phyloP scores from a whole-genome alignment of 2,113 vertebrate genomes.

The Petrocephalus microphthalmus region DNA sequence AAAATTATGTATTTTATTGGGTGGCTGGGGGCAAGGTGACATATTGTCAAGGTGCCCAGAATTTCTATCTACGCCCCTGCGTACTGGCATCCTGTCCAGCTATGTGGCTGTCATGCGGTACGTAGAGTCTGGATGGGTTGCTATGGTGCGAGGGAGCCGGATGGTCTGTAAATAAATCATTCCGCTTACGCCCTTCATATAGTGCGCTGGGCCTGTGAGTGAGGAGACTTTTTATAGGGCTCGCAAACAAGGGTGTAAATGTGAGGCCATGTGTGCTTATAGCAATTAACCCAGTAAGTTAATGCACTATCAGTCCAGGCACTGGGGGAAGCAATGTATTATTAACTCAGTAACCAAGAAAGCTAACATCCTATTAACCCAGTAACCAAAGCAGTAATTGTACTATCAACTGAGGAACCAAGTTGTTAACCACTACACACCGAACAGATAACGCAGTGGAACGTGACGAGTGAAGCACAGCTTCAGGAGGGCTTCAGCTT shows the following conservation, averaged over 20 bases:
- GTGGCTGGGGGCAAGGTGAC: background rate
- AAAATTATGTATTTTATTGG: background rate
- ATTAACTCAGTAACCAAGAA: background rate
- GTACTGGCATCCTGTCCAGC: background rate
- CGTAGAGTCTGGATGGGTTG: background rate
- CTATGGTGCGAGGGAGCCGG: no score
- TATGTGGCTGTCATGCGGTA: background rate
- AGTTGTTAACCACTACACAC: background rate
- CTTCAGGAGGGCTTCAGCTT: background rate
- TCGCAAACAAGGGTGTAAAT: slow-evolving; percentile 4
- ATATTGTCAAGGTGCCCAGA: background rate
- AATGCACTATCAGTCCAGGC: background rate
- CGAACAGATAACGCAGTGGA: background rate
- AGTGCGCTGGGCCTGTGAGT: background rate
- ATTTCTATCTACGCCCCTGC: background rate
- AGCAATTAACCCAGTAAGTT: background rate
- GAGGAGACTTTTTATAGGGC: background rate
- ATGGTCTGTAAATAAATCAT: background rate
- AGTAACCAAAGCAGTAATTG: background rate
- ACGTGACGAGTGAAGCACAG: background rate
- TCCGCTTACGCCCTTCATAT: background rate
- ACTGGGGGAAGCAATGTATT: background rate
- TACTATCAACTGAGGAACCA: background rate
- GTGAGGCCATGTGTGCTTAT: background rate
- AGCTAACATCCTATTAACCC: background rate